A percentile compares a stretch with the other conserved stretches of the same genome.
phyloP scores from a whole-genome alignment of 2,113 vertebrate species.

The Bagarius yarrelli region DNA sequence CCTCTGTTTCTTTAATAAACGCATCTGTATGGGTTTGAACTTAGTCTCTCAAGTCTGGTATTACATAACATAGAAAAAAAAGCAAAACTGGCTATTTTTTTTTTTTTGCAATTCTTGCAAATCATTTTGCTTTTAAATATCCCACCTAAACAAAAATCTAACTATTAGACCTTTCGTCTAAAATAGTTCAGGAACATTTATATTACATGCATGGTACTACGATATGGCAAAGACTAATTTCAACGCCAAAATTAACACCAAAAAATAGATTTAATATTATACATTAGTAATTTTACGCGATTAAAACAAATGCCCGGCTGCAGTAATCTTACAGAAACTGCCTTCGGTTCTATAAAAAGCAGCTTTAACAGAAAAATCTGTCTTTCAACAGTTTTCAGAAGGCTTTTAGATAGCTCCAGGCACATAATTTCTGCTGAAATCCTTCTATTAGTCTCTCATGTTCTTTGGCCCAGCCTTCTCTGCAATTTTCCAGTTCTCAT shows the following conservation, averaged over 20 bases:
- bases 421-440: background rate
- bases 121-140: background rate
- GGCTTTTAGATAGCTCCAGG: background rate
- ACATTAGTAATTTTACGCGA: background rate
- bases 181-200: background rate
- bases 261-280: background rate
- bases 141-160: background rate
- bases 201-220: background rate
- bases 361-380: background rate
- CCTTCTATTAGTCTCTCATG: background rate
- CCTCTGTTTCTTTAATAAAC: too few species aligned
- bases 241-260: background rate
- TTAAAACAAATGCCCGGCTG: background rate
- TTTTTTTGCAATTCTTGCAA: background rate
- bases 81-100: background rate
- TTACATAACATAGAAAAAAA: background rate
- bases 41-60: too few species aligned
- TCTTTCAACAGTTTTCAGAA: background rate
- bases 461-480: background rate
- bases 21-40: too few species aligned
- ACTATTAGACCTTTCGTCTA: background rate
- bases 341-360: background rate
- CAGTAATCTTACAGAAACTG: background rate
- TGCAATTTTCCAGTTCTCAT: background rate
- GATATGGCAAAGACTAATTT: background rate